Conservation (phyloP, 2,113 vertebrate species). For the Phycodurus eques region DNA sequence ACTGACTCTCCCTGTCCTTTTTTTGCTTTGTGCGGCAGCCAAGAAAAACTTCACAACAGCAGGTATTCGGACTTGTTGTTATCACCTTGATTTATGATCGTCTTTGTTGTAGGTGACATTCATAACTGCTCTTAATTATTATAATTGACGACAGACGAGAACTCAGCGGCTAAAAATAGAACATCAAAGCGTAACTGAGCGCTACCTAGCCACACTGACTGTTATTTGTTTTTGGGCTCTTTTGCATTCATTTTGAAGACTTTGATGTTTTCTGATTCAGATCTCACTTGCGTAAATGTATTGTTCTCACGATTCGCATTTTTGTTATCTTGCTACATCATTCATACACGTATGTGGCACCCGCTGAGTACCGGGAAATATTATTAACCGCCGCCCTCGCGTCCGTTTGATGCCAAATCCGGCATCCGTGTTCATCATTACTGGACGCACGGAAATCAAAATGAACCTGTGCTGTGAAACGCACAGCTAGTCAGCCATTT, state of each 20-base stretch:
- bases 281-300: not conserved
- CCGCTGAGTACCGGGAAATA: not conserved
- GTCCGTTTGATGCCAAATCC: not conserved
- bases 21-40: not conserved
- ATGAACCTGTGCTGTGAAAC: not conserved
- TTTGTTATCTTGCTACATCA: not conserved
- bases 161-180: not conserved
- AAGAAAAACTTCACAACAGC: not conserved
- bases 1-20: not conserved
- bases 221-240: not conserved
- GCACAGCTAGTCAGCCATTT: too few relatives aligned
- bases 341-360: not conserved
- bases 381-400: not conserved
- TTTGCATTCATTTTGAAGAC: not conserved
- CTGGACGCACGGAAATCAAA: not conserved
- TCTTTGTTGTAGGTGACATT: not conserved
- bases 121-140: not conserved
- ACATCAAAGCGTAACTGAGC: not conserved
- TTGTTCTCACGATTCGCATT: not conserved
- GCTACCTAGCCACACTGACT: not conserved
- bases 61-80: not conserved
- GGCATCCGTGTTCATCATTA: not conserved
- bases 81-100: not conserved
- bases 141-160: not conserved
- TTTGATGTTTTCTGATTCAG: slow-evolving; percentile 1